A percentile compares a stretch with the other conserved stretches of the same genome.
phyloP scores from a whole-genome alignment of 2,113 vertebrate species.

The Gracilinanus agilis region DNA sequence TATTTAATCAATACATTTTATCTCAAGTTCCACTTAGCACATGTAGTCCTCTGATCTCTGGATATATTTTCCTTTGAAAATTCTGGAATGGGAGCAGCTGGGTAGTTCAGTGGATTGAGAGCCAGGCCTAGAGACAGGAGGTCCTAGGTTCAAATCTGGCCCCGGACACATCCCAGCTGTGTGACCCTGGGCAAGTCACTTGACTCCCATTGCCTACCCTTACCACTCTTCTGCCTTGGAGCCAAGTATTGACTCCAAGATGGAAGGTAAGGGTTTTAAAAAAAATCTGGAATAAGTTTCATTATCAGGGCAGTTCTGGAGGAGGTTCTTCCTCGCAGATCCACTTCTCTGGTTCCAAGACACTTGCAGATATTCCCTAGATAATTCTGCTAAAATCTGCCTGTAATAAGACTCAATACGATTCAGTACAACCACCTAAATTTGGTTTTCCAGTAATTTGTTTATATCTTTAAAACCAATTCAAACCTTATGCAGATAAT shows the following conservation, averaged over 20 bases:
- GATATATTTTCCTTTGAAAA: not conserved
- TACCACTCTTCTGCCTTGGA: too few relatives aligned
- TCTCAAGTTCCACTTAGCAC: not conserved
- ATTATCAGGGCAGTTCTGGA: not conserved
- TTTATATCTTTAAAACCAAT: not conserved
- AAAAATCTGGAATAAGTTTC: too few relatives aligned
- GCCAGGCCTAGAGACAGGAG: too few relatives aligned
- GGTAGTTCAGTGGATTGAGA: too few relatives aligned
- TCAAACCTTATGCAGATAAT: not conserved
- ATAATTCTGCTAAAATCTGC: not conserved
- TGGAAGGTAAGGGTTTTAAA: too few relatives aligned
- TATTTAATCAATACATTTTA: not conserved
- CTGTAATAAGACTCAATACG: not conserved
- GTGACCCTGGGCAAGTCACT: too few relatives aligned
- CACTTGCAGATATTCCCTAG: not conserved
- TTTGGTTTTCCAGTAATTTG: not conserved
- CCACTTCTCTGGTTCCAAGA: not conserved
- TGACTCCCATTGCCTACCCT: too few relatives aligned
- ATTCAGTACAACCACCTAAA: not conserved
- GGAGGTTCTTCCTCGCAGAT: not conserved
- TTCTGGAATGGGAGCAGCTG: not conserved
- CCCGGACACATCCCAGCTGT: too few relatives aligned
- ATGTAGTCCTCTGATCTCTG: not conserved
- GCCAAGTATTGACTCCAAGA: too few relatives aligned
- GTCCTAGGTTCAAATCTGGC: too few relatives aligned